Percentiles rank a stretch among this genome's conserved stretches.
Evolutionary conservation across 2,113 vertebrate genomes (phyloP).

Genomic region (Heterocephalus glaber): DNA sequence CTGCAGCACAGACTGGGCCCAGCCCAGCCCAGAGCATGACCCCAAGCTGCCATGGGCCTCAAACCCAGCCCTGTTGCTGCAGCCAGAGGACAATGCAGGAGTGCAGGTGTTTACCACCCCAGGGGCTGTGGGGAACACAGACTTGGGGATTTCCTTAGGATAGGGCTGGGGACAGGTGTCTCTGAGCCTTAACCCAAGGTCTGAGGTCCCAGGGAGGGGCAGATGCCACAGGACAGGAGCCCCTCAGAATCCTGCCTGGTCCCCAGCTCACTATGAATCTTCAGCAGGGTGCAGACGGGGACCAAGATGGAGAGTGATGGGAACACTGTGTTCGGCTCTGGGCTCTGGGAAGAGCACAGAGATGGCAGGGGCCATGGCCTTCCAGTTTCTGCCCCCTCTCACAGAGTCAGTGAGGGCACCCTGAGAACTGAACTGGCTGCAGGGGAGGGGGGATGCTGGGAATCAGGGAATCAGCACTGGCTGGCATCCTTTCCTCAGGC

Average conservation of each 20-base stretch:
- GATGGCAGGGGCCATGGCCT: background rate
- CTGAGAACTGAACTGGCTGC: background rate
- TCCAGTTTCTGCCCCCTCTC: fast-evolving
- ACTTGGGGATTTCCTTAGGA: background rate
- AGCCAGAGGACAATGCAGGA: background rate
- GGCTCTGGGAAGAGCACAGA: background rate
- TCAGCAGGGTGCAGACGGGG: fast-evolving
- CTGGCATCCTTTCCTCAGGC: background rate
- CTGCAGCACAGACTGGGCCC: background rate
- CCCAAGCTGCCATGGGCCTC: background rate
- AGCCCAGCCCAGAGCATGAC: no score
- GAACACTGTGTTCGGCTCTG: fast-evolving
- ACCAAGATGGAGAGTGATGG: background rate
- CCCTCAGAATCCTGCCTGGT: background rate
- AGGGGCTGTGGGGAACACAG: background rate
- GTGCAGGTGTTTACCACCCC: background rate
- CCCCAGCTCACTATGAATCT: background rate
- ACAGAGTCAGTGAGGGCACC: background rate
- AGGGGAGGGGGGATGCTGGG: background rate
- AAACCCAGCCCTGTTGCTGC: background rate
- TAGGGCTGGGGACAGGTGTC: background rate
- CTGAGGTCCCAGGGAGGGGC: background rate
- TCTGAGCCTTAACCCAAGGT: no score
- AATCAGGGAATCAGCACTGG: background rate
- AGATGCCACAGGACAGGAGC: background rate